Base-by-base conservation (phyloP, 2,797 vertebrate genomes). In the Tangara arthus region DNA sequence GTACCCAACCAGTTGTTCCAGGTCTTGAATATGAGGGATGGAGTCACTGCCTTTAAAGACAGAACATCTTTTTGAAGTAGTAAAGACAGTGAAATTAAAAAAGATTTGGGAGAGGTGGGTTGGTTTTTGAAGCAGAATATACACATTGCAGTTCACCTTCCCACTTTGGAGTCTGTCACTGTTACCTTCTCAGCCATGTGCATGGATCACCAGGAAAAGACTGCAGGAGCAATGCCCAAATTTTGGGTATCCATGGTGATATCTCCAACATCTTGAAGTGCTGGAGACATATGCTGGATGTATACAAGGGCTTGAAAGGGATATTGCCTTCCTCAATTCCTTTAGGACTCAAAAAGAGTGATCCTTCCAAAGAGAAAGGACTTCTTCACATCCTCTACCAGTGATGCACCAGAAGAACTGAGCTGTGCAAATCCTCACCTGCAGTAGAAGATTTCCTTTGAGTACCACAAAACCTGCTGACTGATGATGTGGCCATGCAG, bases 391-490 rank as follows among this genome's bases (percentile, higher is more conserved):
- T 71, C 42, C 27, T 87, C 21, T 39, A 39, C 12, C 42, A 75
- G 28, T 35, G 30, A 75, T 8, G 34, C 4, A 6, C 34, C 6
- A 28, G n/a, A 21, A 32, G 6, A 93, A 55, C 53, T 56, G 21
- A 72, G 46, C 71, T 72, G 24, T n/a, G 64, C 47, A 82, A 55
- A 64, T 10, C 35, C 35, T 64, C 26, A 78, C 26, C 34, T n/a
- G 23, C 35, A 66, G 35, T 6, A 7, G 44, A 55, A 14, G 12
- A 37, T 42, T 63, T 61, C 23, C 34, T 44, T 30, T 81, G 27
- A 32, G 32, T 24, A 57, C 30, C 22, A 66, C 0, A 0, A 77
- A 80, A 49, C 39, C 1, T 6, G 47, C 6, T 68, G 59, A 75
- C 2, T 32, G 57, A 63, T 23, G 19, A 78, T 7, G 11, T 20